Evolutionary conservation across 2,113 vertebrate genomes (phyloP).

Genomic region (Mormyrus iriodes): DNA sequence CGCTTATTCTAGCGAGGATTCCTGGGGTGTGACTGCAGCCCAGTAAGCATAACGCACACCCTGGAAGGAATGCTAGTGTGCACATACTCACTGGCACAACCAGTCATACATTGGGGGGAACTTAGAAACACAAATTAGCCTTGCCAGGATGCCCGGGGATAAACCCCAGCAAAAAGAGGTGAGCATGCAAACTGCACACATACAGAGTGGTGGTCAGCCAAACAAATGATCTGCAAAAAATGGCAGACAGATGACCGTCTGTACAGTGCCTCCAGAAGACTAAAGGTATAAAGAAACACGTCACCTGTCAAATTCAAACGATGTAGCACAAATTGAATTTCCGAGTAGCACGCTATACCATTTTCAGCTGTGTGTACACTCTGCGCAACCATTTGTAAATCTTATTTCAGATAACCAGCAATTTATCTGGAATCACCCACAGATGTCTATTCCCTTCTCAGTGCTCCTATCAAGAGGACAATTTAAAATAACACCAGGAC

Average conservation of each 20-base stretch:
- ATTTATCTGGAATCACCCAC: background rate
- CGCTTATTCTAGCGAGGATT: background rate
- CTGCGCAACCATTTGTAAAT: background rate
- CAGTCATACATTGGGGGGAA: background rate
- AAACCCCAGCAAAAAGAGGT: background rate
- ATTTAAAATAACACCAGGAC: background rate
- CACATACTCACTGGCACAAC: background rate
- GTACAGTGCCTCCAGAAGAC: background rate
- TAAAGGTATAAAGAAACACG: background rate
- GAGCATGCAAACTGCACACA: background rate
- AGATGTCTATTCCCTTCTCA: background rate
- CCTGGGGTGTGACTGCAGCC: background rate
- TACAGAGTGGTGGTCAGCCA: background rate
- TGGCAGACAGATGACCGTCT: background rate
- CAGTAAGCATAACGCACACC: background rate
- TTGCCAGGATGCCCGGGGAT: background rate
- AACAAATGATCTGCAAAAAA: background rate
- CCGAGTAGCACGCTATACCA: background rate
- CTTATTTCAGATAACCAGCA: conserved; percentile 1
- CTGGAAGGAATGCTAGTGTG: background rate
- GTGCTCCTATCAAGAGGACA: background rate
- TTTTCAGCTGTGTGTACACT: background rate
- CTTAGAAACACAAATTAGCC: background rate
- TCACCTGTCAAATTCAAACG: background rate
- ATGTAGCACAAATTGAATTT: background rate